Conservation (phyloP, 2,797 vertebrate genomes). For the Macropus fuliginosus region DNA sequence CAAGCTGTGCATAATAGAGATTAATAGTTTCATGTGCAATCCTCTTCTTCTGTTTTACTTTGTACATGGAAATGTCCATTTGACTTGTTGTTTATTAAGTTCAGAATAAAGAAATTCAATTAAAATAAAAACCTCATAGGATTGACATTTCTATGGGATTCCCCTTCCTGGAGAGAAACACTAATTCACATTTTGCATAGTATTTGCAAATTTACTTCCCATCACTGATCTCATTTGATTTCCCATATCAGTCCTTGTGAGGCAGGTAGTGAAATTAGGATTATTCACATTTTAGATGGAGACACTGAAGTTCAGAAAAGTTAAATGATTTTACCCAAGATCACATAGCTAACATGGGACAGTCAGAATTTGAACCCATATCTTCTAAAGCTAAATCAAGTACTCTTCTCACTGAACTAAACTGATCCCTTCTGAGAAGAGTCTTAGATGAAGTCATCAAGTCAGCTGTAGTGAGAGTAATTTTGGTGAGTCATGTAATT, state of each 20-base stretch:
- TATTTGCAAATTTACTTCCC: not conserved
- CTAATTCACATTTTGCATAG: not conserved
- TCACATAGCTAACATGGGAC: not conserved
- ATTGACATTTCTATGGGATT: not conserved
- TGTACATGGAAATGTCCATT: not conserved
- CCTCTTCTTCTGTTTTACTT: not conserved
- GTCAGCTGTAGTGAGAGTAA: not conserved
- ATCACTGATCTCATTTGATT: not conserved
- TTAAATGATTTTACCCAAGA: slow-evolving; percentile 25
- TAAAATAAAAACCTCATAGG: not conserved
- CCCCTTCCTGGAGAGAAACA: not conserved
- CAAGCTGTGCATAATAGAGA: not conserved
- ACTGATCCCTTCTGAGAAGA: not conserved
- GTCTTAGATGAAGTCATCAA: not conserved
- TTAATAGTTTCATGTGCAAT: not conserved
- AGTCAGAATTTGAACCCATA: not conserved
- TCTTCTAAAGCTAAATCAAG: not conserved
- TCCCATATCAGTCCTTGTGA: not conserved
- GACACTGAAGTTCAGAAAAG: slow-evolving; percentile 29
- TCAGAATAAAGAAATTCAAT: not conserved
- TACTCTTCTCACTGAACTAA: not conserved
- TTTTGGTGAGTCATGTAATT: not conserved
- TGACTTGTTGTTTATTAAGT: not conserved
- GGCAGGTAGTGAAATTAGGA: not conserved
- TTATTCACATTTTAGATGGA: not conserved